Evolutionary conservation across 1,140 invertebrate genomes (phyloP), one percentile per base, ranked within the genome.

Genomic region (Wasmannia auropunctata): DNA sequence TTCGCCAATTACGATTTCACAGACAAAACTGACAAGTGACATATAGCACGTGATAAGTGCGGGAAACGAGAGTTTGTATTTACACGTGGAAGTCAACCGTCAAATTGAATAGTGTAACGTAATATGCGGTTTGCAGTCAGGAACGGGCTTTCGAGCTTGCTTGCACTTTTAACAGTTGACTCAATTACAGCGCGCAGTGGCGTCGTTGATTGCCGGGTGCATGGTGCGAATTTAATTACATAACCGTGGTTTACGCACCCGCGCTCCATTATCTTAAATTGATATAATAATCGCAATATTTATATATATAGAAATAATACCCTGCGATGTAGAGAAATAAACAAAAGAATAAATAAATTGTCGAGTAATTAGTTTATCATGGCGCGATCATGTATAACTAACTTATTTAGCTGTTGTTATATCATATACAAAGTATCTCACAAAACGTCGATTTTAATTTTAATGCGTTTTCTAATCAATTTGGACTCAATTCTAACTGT

Each of bases 141-240:
- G 54, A 83, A 74, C 79, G 51, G 46, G 63, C 77, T 69, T 69
- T 54, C 79, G 51, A 72, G 79, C 67, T 83, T 83, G 79, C 79
- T 74, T 83, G 79, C 79, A 83, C 79, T 83, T 83, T 83, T 83
- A 83, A 72, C 67, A 72, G 79, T 83, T 83, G 79, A 83, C 79
- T 83, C 79, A 83, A 83, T 83, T 83, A 83, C 49, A 83, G n/a
- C 67, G 67, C 67, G 79, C 67, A 83, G 51, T 74, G 54, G 37
- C 51, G 37, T 83, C 79, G 79, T 74, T 83, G 79, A 83, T 83
- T 83, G 67, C 79, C 37, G 54, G 67, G 67, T 83, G 25, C 65
- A 10, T 37, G 51, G 40, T 37, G 51, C 28, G 51, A 83, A 83
- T 83, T 83, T 83, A 58, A 83, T 83, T 83, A 83, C 67, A 46